Evolutionary conservation across 2,888 invertebrate species (phyloP).

Genomic region (Zygothrica quintamaculata): DNA sequence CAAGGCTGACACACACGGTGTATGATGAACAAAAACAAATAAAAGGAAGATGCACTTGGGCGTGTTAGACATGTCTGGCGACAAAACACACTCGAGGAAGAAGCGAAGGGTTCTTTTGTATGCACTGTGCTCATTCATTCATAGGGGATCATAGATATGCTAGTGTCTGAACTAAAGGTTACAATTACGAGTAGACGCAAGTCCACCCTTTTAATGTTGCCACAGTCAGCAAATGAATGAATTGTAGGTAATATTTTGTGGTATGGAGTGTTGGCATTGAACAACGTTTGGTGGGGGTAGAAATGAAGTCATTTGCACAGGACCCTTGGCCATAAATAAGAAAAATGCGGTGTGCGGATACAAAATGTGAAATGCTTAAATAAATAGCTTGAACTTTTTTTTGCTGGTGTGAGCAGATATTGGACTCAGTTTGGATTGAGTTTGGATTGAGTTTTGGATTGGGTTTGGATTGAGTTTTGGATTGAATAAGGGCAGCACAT

Average conservation of each 20-base stretch:
- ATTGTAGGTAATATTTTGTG: too few relatives aligned
- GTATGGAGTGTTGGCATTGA: not conserved
- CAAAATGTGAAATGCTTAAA: conserved; percentile 77
- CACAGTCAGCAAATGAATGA: conserved; percentile 55
- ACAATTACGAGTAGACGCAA: conserved; percentile 64
- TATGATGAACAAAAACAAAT: conserved; percentile 49
- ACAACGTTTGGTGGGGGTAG: conserved; percentile 23
- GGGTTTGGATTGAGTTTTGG: too few relatives aligned
- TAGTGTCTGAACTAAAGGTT: conserved; percentile 52
- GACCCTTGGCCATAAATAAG: conserved; percentile 63
- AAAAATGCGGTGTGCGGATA: conserved; percentile 71
- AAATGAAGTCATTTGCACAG: conserved; percentile 66
- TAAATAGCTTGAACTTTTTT: conserved; percentile 71
- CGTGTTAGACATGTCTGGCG: conserved; percentile 71
- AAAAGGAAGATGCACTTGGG: conserved; percentile 35
- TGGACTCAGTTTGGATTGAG: conserved; percentile 63
- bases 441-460: conserved; percentile 51
- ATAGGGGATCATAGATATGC: conserved; percentile 16
- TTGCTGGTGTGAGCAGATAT: conserved; percentile 32
- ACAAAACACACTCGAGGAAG: conserved; percentile 48
- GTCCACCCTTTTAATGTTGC: conserved; percentile 59
- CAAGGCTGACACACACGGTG: conserved; percentile 42
- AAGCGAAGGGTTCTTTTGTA: conserved; percentile 54
- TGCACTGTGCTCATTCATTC: conserved; percentile 25
- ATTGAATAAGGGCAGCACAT: conserved; percentile 11